phyloP scores from a whole-genome alignment of 35 echinoderm and acorn worm species.

The Ophioderma brevispina region DNA sequence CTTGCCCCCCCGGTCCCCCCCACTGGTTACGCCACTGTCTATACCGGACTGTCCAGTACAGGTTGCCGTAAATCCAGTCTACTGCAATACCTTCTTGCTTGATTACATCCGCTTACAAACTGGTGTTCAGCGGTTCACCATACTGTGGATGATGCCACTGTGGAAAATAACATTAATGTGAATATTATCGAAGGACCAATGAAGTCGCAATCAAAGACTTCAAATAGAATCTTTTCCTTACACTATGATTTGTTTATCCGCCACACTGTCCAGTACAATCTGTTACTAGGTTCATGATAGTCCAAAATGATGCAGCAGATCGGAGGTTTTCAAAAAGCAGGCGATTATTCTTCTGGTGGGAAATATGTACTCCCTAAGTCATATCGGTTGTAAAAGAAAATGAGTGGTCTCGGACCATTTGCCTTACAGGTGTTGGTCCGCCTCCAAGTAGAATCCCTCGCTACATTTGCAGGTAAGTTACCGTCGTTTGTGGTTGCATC shows the following conservation, averaged over 20 bases:
- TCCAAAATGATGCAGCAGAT: conserved; percentile 68
- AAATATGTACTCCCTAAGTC: conserved; percentile 52
- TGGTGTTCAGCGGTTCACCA: background rate
- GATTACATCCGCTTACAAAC: conserved; percentile 38
- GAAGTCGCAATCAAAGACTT: too few relatives aligned
- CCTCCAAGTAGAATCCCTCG: conserved; percentile 43
- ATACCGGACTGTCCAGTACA: conserved; percentile 76
- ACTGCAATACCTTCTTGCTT: conserved; percentile 65
- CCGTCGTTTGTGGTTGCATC: conserved; percentile 52
- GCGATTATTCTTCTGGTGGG: conserved; percentile 10
- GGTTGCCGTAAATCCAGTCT: conserved; percentile 64
- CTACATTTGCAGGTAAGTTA: conserved; percentile 60
- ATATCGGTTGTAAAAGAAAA: conserved; percentile 60
- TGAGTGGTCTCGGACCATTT: conserved; percentile 4
- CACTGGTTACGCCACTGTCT: too few relatives aligned
- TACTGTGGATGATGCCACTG: too few relatives aligned
- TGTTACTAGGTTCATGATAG: conserved; percentile 24
- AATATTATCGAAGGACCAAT: too few relatives aligned
- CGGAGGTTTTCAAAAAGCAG: conserved; percentile 3
- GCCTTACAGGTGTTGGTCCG: background rate
- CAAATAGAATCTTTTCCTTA: background rate
- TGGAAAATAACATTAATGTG: too few relatives aligned
- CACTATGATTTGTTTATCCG: conserved; percentile 15
- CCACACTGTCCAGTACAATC: conserved; percentile 68
- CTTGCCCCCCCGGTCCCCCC: too few relatives aligned